Base-by-base conservation (phyloP, 2,888 invertebrate species). In the Sussaba pulchella region DNA sequence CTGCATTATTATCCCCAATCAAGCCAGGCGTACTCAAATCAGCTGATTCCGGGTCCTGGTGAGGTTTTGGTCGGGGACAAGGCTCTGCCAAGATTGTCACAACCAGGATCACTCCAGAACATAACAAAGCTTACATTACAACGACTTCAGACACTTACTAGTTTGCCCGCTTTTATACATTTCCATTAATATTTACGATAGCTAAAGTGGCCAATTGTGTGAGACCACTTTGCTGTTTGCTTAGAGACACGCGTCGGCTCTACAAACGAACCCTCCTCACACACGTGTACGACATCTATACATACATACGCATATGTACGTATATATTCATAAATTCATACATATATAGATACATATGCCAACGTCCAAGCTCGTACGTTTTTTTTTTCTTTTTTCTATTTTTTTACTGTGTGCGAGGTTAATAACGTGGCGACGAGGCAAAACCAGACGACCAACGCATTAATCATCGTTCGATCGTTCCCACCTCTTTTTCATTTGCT, bases 381-480 rank as follows among this genome's bases (percentile, higher is more conserved):
- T 9, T 39, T 21, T 63, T 63, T 24, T 19, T 21, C 9, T 63
- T 14, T 45, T 19, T 26, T 61, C 21, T 57, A 14, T 9, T 8
- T 26, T 26, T n/a, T 24, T n/a, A 24, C 2, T 17, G 36, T 39
- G 41, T 8, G 41, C 12, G 57, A 39, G 36, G 69, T 57, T 50
- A 59, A 76, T 67, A 57, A 70, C 50, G 61, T 36, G 61, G 31
- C 79, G 71, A 72, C 67, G 50, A 50, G 52, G 80, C 74, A 47
- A 74, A 43, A 71, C 70, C 19, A 43, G 75, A 67, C 47, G 52
- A 63, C 39, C 61, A 67, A 77, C 21, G 12, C 86, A 90, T 91
- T 88, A 90, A 91, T 90, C 89, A 89, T 85, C 85, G 86, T 89
- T 90, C 89, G 89, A 90, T 88, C 78, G 70, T 88, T 64, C 69